phyloP scores from a whole-genome alignment of 2,797 vertebrate species.

The Buceros bicornis region DNA sequence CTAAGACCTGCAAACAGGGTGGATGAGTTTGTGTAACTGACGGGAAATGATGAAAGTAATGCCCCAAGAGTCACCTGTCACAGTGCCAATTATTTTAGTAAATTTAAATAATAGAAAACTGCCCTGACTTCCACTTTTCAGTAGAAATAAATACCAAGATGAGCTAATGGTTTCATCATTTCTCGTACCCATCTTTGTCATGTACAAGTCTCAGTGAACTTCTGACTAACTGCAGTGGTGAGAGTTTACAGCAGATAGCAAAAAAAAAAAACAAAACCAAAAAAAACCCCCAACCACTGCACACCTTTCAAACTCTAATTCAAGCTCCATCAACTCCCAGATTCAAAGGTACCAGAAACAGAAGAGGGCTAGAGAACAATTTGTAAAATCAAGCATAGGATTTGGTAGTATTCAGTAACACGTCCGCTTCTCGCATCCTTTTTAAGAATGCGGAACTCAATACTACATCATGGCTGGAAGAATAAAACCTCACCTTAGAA shows the following conservation, averaged over 20 bases:
- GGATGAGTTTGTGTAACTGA: background rate
- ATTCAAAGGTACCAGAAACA: background rate
- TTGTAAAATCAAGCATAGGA: background rate
- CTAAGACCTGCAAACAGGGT: background rate
- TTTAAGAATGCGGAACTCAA: background rate
- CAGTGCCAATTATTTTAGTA: background rate
- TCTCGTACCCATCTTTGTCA: background rate
- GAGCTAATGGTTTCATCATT: background rate
- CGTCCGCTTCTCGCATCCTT: background rate
- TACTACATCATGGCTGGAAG: background rate
- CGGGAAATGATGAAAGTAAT: background rate
- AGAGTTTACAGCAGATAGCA: background rate
- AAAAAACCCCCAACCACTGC: background rate
- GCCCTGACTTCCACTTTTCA: background rate
- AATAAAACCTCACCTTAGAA: background rate
- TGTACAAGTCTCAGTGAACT: background rate
- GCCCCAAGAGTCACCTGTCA: background rate
- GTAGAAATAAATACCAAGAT: background rate
- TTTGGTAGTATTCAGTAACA: background rate
- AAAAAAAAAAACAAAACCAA: background rate
- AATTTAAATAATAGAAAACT: background rate
- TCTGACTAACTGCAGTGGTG: background rate
- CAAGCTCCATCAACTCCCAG: background rate
- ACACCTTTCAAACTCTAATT: background rate
- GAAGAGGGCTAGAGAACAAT: background rate